These are phyloP conservation scores for Brachynemurus nebulosus DNA, from an alignment of 2,888 invertebrate genomes.

Conservation along the genomic window DNA sequence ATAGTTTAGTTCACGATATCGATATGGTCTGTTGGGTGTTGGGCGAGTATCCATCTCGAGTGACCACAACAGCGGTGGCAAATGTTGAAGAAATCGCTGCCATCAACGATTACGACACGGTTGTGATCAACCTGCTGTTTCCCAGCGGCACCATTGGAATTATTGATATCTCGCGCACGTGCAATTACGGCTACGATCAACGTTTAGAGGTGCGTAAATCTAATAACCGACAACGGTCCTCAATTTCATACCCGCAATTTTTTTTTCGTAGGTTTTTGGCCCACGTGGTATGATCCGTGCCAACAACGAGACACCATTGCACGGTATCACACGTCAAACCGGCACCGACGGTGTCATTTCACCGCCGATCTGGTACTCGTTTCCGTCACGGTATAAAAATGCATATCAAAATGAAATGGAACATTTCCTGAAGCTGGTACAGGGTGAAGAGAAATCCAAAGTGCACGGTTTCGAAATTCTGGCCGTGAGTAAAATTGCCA, in stretches of 20 bases:
- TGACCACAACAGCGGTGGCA: constrained; percentile 37
- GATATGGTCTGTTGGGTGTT: constrained; percentile 50
- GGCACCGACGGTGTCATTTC: constrained; percentile 31
- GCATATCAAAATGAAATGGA: constrained; percentile 41
- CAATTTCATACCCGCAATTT: too few relatives aligned
- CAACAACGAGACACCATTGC: constrained; percentile 38
- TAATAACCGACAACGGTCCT: too few relatives aligned
- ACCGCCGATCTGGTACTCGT: constrained; percentile 45
- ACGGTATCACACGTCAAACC: constrained; percentile 31
- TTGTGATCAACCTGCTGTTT: constrained; percentile 43
- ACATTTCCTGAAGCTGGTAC: constrained; percentile 43
- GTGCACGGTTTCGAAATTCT: constrained; percentile 39
- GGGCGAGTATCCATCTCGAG: constrained; percentile 44
- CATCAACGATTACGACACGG: constrained; percentile 48
- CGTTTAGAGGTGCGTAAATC: constrained; percentile 41
- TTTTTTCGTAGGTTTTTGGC: constrained; percentile 35
- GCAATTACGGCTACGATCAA: constrained; percentile 53
- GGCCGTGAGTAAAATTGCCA: constrained; percentile 43
- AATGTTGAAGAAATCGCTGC: constrained; percentile 44
- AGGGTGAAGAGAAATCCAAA: constrained; percentile 30
- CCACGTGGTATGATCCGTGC: constrained; percentile 41
- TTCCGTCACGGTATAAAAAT: constrained; percentile 40
- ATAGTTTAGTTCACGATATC: constrained; percentile 54
- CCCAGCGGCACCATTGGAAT: constrained; percentile 46
- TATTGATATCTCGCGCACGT: constrained; percentile 47